Evolutionary conservation across 2,113 vertebrate genomes (phyloP), one percentile per base, ranked within the genome.

Genomic region (Odobenus rosmarus): DNA sequence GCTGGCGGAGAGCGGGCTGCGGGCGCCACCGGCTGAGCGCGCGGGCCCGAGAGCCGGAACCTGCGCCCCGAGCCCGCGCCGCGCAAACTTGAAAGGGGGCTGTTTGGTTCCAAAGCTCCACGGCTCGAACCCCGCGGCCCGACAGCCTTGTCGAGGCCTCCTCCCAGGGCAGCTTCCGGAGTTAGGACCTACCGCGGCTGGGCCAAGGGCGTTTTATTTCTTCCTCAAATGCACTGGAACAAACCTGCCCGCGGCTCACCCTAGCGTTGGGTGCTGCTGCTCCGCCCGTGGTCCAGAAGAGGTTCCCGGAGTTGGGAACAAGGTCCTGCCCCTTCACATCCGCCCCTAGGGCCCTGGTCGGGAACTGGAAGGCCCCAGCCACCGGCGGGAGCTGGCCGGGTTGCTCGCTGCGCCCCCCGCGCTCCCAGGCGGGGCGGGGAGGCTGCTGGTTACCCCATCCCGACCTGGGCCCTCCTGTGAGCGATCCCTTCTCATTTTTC

Each of bases 401-500:
- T 8, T 3, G n/a, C 28, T 55, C 1, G 2, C 33, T 1, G 67
- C 15, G 15, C 26, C 71, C 12, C 21, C 24, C 15, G 24, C 21
- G 13, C 72, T 55, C 31, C 67, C 4, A 21, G 72, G 79, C 3
- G 49, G 39, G 61, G 53, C 21, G 23, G 53, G 81, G 55, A 64
- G 69, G 71, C 64, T 72, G 74, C 61, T 2, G 49, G 21, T 62
- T 14, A 14, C 15, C 59, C 51, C 42, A 1, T 72, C 57, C 62
- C 42, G 31, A 83, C 93, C 84, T n/a, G 26, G 87, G 46, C 83
- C n/a, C 91, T 93, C 72, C 69, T 9, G 42, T 14, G 76, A 91
- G 88, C 85, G 64, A 74, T 64, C 90, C 96, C 49, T 61, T 62
- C 87, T 93, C 96, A 79, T 97, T 97, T 97, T 96, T 90, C 97